Evolutionary conservation across 2,888 invertebrate species (phyloP).

Genomic region (Nymphalis c-album): DNA sequence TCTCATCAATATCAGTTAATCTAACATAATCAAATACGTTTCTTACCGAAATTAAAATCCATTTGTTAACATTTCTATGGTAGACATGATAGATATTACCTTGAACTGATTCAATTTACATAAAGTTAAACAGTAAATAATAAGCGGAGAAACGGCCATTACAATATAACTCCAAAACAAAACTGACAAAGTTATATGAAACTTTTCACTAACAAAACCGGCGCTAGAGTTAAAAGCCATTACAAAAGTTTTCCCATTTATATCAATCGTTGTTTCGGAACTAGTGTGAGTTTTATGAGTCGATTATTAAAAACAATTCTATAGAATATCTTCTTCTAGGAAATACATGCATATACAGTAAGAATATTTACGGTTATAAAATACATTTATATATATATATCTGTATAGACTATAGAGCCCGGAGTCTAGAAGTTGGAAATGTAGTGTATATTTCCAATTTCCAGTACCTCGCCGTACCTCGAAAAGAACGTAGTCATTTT

Average conservation of each 20-base stretch:
- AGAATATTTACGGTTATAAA: no score
- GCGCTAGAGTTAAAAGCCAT: conserved; percentile 19
- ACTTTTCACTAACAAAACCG: conserved; percentile 20
- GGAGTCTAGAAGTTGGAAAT: no score
- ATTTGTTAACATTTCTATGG: no score
- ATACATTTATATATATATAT: no score
- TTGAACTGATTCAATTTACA: conserved; percentile 2
- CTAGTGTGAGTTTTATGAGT: conserved; percentile 5
- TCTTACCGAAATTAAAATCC: no score
- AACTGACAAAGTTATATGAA: conserved; percentile 13
- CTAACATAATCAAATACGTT: no score
- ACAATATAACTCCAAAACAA: conserved; percentile 9
- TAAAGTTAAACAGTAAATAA: conserved; percentile 18
- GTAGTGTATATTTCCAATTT: no score
- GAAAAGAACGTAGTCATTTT: no score
- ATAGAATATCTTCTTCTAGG: background rate
- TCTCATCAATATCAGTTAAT: no score
- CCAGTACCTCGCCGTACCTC: no score
- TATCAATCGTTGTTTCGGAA: conserved; percentile 32
- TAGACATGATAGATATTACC: background rate
- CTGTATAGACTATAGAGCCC: no score
- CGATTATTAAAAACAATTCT: background rate
- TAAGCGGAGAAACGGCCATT: background rate
- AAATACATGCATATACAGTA: no score
- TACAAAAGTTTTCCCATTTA: conserved; percentile 28